Conservation (phyloP, 2,113 vertebrate species). For the Peromyscus maniculatus region DNA sequence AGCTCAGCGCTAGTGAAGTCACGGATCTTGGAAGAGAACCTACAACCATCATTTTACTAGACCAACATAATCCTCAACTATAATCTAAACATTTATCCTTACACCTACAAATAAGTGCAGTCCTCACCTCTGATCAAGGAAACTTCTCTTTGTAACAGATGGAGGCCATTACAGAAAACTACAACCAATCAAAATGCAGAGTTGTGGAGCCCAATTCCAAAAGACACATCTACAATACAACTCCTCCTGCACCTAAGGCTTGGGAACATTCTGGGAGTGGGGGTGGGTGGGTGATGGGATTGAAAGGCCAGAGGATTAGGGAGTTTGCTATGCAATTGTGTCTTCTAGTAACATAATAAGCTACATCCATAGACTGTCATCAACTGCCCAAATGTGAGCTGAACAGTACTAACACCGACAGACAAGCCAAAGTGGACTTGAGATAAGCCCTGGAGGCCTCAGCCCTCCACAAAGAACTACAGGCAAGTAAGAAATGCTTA, state of each 20-base stretch:
- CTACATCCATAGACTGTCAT: background rate
- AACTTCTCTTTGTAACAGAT: background rate
- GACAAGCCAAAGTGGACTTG: background rate
- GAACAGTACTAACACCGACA: background rate
- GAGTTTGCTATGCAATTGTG: background rate
- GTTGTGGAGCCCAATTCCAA: background rate
- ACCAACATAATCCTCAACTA: background rate
- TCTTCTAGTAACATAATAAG: background rate
- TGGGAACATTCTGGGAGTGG: too few species aligned
- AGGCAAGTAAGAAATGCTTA: background rate
- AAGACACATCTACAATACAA: background rate
- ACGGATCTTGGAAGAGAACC: background rate
- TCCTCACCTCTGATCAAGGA: background rate
- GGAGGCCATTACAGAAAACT: background rate
- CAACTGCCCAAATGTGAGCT: background rate
- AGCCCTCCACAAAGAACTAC: background rate
- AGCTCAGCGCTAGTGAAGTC: background rate
- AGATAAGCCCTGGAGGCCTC: background rate
- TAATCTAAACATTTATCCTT: background rate
- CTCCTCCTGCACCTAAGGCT: background rate
- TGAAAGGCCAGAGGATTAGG: background rate
- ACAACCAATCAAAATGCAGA: background rate
- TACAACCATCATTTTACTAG: background rate
- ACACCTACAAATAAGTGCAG: background rate
- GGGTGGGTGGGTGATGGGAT: too few species aligned